Evolutionary conservation across 2,113 vertebrate genomes (phyloP).

Genomic region (Actenoides hombroni): DNA sequence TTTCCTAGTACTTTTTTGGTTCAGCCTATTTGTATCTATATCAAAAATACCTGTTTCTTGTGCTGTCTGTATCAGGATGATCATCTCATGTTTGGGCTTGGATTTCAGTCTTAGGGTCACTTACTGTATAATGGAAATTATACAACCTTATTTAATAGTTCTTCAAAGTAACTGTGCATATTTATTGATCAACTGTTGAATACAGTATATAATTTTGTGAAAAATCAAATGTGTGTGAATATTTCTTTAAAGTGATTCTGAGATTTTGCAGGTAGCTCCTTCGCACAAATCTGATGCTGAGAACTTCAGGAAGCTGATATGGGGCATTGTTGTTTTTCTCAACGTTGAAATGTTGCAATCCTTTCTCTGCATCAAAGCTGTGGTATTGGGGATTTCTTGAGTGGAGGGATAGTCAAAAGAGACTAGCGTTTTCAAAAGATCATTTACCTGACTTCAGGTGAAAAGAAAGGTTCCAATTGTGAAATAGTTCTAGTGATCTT

Average conservation of each 20-base stretch:
- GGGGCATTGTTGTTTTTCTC: background rate
- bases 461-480: background rate
- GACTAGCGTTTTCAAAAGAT: background rate
- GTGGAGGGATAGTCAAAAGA: background rate
- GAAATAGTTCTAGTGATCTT: background rate
- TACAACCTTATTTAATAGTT: background rate
- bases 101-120: background rate
- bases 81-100: background rate
- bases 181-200: background rate
- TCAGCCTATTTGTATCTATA: background rate
- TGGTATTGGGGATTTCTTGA: background rate
- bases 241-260: background rate
- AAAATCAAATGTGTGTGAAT: background rate
- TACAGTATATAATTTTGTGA: background rate
- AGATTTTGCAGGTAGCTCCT: background rate
- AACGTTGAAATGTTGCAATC: background rate
- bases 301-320: background rate
- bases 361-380: background rate
- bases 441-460: background rate
- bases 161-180: background rate
- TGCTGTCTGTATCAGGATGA: background rate
- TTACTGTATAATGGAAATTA: background rate
- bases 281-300: background rate
- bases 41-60: background rate
- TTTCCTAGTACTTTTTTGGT: background rate